Base-by-base conservation (phyloP, 1,140 invertebrate genomes). In the Sinella curviseta region DNA sequence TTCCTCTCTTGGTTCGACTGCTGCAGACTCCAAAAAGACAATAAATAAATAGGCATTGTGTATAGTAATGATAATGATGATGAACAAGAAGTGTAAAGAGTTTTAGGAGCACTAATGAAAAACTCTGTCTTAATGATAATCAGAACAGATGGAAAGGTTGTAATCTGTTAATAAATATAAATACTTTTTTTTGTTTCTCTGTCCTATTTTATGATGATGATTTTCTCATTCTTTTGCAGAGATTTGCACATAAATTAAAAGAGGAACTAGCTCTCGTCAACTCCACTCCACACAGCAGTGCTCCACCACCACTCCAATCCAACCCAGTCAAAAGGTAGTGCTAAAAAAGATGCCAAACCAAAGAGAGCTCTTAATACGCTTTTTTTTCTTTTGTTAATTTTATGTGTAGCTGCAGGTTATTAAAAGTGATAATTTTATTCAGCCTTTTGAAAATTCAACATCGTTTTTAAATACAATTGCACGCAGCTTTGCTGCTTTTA, bases 361-460 rank as follows among this genome's bases (percentile, higher is more conserved):
- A n/a, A n/a, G n/a, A n/a, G n/a, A n/a, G n/a, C n/a, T n/a, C n/a
- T n/a, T n/a, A n/a, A n/a, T n/a, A n/a, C n/a, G n/a, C 24, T 65
- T 26, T 65, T 65, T 65, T 26, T n/a, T 70, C 65, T 70, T 65
- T n/a, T 70, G 8, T 70, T 70, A 70, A 70, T 70, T 70, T 70
- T 70, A 70, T 70, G 65, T 70, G 30, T 65, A 70, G 28, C 65
- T 70, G 26, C 30, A 33, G 65, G 65, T 70, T 70, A 70, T 70
- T 70, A 70, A 70, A 70, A 70, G 30, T 70, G 65, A 31, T 70
- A 70, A 70, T 70, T 31, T 70, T 70, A 70, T 70, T 70, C 65
- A 70, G 24, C 12, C 12, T 70, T 60, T 70, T 70, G 65, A 4
- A 33, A 70, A 16, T 26, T 65, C 57, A 16, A 65, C 57, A 16